Evolutionary conservation across 2,113 vertebrate genomes (phyloP).

Genomic region (Clarias batrachus): DNA sequence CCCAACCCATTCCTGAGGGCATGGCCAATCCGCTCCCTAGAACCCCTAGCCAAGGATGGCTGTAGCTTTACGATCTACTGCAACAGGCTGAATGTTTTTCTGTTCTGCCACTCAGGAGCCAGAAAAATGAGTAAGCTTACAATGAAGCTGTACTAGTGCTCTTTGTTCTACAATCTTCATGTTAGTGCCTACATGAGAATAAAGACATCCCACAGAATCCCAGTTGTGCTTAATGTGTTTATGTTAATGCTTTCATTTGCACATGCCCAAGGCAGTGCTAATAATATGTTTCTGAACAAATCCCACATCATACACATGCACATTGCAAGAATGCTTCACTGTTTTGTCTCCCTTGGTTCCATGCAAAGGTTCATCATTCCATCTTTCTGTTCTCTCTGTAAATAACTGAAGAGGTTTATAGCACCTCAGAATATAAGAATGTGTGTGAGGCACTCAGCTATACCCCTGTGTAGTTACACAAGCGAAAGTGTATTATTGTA

Average conservation of each 20-base stretch:
- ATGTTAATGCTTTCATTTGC: background rate
- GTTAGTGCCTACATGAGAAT: background rate
- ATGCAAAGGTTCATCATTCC: background rate
- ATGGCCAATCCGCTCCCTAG: no score
- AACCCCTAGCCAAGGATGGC: no score
- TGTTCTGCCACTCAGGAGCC: no score
- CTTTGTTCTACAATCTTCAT: background rate
- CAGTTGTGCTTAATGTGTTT: constrained; percentile 1
- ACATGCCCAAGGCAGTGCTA: constrained; percentile 1
- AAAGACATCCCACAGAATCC: background rate
- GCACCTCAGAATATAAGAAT: constrained; percentile 6
- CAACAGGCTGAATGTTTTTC: no score
- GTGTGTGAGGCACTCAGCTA: background rate
- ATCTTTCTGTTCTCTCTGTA: constrained; percentile 28
- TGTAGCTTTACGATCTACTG: no score
- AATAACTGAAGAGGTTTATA: constrained; percentile 14
- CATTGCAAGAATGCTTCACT: background rate
- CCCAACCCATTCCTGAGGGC: no score
- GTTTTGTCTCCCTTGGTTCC: constrained; percentile 22
- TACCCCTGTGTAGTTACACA: constrained; percentile 9
- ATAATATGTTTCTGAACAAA: constrained; percentile 2
- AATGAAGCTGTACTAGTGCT: background rate
- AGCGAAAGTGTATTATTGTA: background rate
- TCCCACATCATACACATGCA: background rate
- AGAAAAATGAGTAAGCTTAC: background rate